phyloP scores from a whole-genome alignment of 2,888 invertebrate genomes.

The Venusia cambrica region DNA sequence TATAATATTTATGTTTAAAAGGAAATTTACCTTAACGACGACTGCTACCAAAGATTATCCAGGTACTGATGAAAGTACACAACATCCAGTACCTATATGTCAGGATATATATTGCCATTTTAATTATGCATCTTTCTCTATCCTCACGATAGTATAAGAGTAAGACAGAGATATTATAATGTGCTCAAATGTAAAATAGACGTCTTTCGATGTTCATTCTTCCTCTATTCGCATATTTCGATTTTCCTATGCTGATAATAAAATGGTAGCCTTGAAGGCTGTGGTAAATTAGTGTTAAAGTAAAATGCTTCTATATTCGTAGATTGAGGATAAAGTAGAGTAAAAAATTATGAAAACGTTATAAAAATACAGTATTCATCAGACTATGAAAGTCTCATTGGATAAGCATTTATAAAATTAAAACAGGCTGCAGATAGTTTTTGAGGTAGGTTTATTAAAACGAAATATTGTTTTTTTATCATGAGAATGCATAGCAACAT shows the following conservation, averaged over 20 bases:
- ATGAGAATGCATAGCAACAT: too few relatives aligned
- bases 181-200: conserved; percentile 73
- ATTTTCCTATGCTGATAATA: conserved; percentile 49
- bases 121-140: conserved; percentile 4
- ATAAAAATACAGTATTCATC: conserved; percentile 9
- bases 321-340: conserved; percentile 20
- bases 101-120: conserved; percentile 5
- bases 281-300: conserved; percentile 47
- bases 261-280: conserved; percentile 63
- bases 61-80: too few relatives aligned
- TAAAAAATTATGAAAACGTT: conserved; percentile 5
- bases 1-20: too few relatives aligned
- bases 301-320: conserved; percentile 28
- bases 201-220: conserved; percentile 44
- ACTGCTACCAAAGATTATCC: too few relatives aligned
- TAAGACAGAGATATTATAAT: conserved; percentile 29
- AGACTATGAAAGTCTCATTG: too few relatives aligned
- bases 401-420: too few relatives aligned
- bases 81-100: too few relatives aligned
- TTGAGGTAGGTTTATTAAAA: too few relatives aligned
- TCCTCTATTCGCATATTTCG: conserved; percentile 49
- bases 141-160: conserved; percentile 9
- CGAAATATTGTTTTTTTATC: too few relatives aligned
- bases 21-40: too few relatives aligned
- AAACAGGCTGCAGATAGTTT: too few relatives aligned